A percentile compares a stretch with the other conserved stretches of the same genome.
These are phyloP conservation scores for Strix uralensis DNA, from an alignment of 2,113 vertebrate species.

Conservation along the genomic window DNA sequence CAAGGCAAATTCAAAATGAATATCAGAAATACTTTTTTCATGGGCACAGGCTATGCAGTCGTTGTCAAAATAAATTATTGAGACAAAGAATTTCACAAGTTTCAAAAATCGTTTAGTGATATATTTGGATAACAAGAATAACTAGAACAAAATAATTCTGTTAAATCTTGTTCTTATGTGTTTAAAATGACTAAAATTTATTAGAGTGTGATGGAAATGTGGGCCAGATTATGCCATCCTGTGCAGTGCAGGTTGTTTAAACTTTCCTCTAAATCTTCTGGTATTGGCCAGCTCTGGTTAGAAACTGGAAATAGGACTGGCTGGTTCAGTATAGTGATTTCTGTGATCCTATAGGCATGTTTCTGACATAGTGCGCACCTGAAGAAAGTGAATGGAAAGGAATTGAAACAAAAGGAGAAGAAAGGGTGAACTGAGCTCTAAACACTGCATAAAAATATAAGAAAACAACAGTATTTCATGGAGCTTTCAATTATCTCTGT, in stretches of 20 bases:
- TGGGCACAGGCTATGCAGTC: background rate
- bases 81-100: background rate
- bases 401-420: background rate
- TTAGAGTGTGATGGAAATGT: background rate
- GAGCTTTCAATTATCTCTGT: background rate
- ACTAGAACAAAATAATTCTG: background rate
- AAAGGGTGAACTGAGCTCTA: background rate
- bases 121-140: background rate
- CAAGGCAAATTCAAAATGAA: background rate
- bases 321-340: background rate
- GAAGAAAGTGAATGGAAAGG: background rate
- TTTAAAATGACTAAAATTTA: background rate
- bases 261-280: background rate
- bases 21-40: background rate
- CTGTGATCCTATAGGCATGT: background rate
- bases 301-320: background rate
- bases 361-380: background rate
- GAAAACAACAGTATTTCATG: background rate
- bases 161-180: background rate
- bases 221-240: background rate
- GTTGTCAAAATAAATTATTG: background rate
- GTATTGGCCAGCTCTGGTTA: background rate
- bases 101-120: background rate
- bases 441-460: background rate
- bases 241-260: background rate